Evolutionary conservation across 2,797 vertebrate genomes (phyloP).

Genomic region (Falco concolor): DNA sequence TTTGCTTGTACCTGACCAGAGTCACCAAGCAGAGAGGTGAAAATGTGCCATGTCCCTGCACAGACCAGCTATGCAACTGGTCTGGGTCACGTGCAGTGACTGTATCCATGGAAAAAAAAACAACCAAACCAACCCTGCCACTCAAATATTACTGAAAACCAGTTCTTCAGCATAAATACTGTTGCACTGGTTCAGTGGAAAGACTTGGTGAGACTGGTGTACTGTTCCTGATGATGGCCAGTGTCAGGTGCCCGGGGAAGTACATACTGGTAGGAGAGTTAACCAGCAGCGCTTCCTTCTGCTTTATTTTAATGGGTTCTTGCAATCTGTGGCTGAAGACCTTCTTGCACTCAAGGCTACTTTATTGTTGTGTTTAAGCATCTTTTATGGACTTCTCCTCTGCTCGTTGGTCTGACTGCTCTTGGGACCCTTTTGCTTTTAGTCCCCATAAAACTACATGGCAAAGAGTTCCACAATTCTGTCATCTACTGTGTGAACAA

Average conservation of each 20-base stretch:
- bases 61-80: not conserved
- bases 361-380: not conserved
- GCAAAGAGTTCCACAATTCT: not conserved
- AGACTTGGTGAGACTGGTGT: not conserved
- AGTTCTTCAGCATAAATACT: not conserved
- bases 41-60: not conserved
- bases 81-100: not conserved
- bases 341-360: not conserved
- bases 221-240: not conserved
- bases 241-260: not conserved
- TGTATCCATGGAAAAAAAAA: not conserved
- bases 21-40: not conserved
- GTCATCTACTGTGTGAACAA: not conserved
- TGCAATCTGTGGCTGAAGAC: not conserved
- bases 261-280: not conserved
- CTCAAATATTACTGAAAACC: not conserved
- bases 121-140: no score
- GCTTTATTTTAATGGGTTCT: not conserved
- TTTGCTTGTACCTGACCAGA: not conserved
- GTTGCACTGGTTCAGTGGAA: not conserved
- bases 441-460: not conserved
- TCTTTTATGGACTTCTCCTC: not conserved
- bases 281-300: not conserved
- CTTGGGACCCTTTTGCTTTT: not conserved
- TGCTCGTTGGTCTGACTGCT: not conserved